These are phyloP conservation scores for Geotrypetes seraphini DNA, from an alignment of 2,797 vertebrate genomes.

Conservation along the genomic window DNA sequence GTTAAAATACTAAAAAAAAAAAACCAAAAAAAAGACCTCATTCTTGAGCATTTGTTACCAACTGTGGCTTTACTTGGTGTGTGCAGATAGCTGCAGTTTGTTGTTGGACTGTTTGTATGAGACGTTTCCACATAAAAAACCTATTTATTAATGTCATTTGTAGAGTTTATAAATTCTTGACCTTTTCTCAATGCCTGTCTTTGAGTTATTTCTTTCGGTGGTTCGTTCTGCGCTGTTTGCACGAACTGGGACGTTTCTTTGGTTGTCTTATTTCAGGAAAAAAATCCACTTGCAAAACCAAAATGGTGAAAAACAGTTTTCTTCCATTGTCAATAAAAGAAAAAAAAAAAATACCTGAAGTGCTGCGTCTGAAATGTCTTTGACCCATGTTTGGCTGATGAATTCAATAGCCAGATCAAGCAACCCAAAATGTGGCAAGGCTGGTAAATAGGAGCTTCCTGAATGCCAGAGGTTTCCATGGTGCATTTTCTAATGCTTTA, in stretches of 20 bases:
- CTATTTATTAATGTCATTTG: conserved; percentile 60
- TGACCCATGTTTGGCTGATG: neutral
- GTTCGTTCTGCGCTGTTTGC: conserved; percentile 69
- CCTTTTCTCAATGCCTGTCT: conserved; percentile 68
- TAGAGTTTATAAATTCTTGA: conserved; percentile 62
- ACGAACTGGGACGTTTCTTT: conserved; percentile 77
- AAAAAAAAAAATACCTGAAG: conserved; percentile 39
- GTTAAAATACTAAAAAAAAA: no score
- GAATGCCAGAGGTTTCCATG: no score
- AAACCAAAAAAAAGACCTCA: no score
- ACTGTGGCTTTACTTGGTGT: conserved; percentile 85
- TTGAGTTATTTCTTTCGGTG: conserved; percentile 73
- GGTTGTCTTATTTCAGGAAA: no score
- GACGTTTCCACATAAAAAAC: conserved; percentile 67
- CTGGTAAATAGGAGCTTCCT: no score
- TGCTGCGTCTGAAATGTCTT: conserved; percentile 32
- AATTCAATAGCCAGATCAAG: neutral
- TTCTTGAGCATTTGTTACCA: no score
- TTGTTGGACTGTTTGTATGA: conserved; percentile 68
- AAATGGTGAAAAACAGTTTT: conserved; percentile 82
- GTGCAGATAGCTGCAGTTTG: conserved; percentile 72
- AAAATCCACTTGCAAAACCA: conserved; percentile 71
- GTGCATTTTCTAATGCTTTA: no score
- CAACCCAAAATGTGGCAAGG: no score
- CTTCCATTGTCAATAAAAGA: conserved; percentile 85